Evolutionary conservation across 2,888 invertebrate genomes (phyloP), one percentile per base, ranked within the genome.

Genomic region (Heliconius aoede): DNA sequence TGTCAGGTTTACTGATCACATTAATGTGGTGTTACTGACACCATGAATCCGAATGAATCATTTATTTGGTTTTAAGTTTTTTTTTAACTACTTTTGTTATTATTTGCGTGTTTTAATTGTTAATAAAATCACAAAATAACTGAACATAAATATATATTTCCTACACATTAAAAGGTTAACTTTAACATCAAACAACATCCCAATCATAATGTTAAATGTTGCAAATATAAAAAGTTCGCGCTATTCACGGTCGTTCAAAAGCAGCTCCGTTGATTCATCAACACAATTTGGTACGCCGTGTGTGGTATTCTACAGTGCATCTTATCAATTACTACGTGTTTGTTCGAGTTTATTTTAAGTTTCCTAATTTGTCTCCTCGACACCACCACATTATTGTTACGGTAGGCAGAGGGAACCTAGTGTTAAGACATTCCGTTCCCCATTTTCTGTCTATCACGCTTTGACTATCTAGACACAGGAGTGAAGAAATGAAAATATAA

Each of bases 241-340:
- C 73, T 68, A 64, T 76, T 69, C 76, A 73, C 80, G 78, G 68
- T 72, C 72, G 67, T 51, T 55, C 40, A 36, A 72, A 77, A 77
- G 64, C 58, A 81, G 77, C 58, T 62, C 72, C 74, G 79, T 76
- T 76, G 76, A 73, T 80, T 90, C 89, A 89, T 86, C 82, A 82
- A 80, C 86, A 86, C 90, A 88, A 88, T 88, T 90, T 82, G 72
- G 87, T 85, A 81, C 87, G 79, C 83, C 81, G 91, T 90, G 89
- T 90, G 91, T 88, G 91, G 89, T 82, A 78, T 78, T 78, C 76
- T 82, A 81, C 84, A 83, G 82, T 86, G 82, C 84, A 85, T 84
- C 81, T 81, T 82, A 80, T 81, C 80, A 62, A 69, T 60, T 69
- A 74, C 73, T 72, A 71, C 62, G 46, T 67, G 74, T 74, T 74